These are phyloP conservation scores for Temnothorax unifasciatus DNA, from an alignment of 2,888 invertebrate species.

Conservation along the genomic window DNA sequence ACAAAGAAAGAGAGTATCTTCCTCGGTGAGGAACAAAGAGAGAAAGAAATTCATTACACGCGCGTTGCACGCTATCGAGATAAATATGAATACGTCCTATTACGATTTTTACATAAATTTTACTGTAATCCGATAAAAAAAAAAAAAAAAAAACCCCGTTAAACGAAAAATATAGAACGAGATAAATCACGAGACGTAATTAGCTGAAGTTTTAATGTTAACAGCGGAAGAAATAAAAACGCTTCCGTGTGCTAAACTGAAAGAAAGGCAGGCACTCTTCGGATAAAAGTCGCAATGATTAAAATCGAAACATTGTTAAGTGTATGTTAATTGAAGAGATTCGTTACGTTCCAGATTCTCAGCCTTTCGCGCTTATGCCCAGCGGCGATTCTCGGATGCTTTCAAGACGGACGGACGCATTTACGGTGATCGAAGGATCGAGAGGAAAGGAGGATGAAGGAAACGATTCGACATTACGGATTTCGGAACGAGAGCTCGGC, in stretches of 20 bases:
- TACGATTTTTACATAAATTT: constrained; percentile 18
- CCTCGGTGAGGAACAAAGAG: background rate
- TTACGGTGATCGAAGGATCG: background rate
- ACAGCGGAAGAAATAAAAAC: background rate
- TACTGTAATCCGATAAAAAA: background rate
- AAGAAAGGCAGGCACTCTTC: background rate
- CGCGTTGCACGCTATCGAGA: background rate
- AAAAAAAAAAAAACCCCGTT: background rate
- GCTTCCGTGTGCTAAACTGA: background rate
- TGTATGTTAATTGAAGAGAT: background rate
- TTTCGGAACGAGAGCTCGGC: background rate
- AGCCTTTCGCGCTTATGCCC: too few relatives aligned
- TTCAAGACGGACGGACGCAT: too few relatives aligned
- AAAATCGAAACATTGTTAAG: background rate
- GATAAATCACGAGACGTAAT: background rate
- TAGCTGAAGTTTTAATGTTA: too few relatives aligned
- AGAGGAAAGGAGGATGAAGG: background rate
- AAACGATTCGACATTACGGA: background rate
- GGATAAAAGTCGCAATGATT: background rate
- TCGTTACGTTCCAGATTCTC: background rate
- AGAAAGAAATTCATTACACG: background rate
- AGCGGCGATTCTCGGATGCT: too few relatives aligned
- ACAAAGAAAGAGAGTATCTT: constrained; percentile 59
- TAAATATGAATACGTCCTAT: background rate
- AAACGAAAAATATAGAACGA: background rate